Conservation (phyloP, 1,140 invertebrate species). For the Caligus rogercresseyi region DNA sequence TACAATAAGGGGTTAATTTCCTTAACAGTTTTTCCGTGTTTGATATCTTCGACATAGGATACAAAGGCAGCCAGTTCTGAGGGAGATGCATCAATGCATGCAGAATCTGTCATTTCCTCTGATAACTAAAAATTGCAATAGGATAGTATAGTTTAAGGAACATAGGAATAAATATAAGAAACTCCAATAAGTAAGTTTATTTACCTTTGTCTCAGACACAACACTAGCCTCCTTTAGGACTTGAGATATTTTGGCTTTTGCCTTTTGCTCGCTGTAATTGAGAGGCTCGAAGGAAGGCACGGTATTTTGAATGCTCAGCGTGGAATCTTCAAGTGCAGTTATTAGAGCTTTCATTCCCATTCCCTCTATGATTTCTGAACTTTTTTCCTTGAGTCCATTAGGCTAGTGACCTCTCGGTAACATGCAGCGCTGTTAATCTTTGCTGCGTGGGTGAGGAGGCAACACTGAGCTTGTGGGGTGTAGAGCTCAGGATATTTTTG, state of each 20-base stretch:
- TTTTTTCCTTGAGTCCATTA: not conserved
- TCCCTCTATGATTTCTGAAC: not conserved
- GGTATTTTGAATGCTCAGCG: not conserved
- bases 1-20: not conserved
- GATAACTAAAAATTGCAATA: not conserved
- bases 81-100: not conserved
- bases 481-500: not conserved
- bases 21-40: not conserved
- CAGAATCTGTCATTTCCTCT: too few species aligned
- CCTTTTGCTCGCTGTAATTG: not conserved
- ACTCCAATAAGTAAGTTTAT: not conserved
- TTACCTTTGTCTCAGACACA: not conserved
- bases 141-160: too few species aligned
- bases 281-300: not conserved
- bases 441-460: not conserved
- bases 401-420: not conserved
- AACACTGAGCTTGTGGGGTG: not conserved
- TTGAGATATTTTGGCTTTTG: not conserved
- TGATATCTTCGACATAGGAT: not conserved
- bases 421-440: not conserved
- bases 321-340: not conserved
- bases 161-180: not conserved
- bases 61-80: not conserved
- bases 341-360: not conserved
- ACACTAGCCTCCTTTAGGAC: not conserved